Evolutionary conservation across 2,888 invertebrate genomes (phyloP).

Genomic region (Scaeva pyrastri): DNA sequence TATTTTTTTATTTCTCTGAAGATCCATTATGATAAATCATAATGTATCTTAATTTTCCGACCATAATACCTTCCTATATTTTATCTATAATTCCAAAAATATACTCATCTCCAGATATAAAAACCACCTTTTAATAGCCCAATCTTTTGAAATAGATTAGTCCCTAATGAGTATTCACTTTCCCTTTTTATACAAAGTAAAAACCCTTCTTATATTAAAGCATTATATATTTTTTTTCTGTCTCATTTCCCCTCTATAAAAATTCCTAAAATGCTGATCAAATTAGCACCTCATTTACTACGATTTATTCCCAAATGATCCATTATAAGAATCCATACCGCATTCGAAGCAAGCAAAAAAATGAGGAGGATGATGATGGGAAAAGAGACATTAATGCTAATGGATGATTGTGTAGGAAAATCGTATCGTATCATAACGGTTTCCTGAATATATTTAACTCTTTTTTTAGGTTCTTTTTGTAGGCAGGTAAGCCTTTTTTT

Average conservation of each 20-base stretch:
- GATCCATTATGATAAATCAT: neutral
- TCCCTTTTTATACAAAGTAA: neutral
- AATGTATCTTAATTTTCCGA: neutral
- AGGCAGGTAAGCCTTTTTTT: too few relatives aligned
- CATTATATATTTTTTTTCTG: neutral
- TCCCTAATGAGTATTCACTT: slow-evolving; percentile 32
- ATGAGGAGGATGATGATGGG: neutral
- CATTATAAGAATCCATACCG: slow-evolving; percentile 27
- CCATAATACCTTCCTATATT: neutral
- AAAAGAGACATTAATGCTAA: slow-evolving; percentile 54
- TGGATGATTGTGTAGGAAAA: slow-evolving; percentile 29
- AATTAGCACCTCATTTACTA: slow-evolving; percentile 51
- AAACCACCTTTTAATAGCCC: slow-evolving; percentile 14
- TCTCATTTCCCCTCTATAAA: neutral
- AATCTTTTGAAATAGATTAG: neutral
- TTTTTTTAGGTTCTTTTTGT: neutral
- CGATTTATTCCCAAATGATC: slow-evolving; percentile 29
- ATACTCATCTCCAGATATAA: neutral
- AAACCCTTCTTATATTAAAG: neutral
- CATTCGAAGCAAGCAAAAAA: too few relatives aligned
- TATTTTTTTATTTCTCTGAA: neutral
- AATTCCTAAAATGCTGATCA: slow-evolving; percentile 24
- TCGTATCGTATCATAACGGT: neutral
- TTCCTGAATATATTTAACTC: neutral
- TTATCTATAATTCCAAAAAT: neutral